Base-by-base conservation (phyloP, 2,888 invertebrate species). In the Melangyna quadrimaculata region DNA sequence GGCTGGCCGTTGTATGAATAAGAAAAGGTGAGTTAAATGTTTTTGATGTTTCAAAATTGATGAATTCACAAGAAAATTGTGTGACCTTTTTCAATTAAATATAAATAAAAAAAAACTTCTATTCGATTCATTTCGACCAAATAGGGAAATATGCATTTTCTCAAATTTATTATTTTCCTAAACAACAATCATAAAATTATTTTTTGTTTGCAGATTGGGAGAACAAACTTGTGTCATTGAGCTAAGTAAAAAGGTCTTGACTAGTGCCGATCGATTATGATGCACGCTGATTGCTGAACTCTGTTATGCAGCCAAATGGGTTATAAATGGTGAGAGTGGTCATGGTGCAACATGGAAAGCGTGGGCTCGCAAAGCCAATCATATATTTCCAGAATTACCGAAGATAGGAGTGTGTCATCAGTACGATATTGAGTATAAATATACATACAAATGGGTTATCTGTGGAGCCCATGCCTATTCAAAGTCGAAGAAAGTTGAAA, bases 291-390 rank as follows among this genome's bases (percentile, higher is more conserved):
- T 98, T 32, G 99, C 99, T 91, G 99, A 99, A 92, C 92, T 99
- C 93, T 99, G 99, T 88, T 99, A 99, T 93, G 98, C 98, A 0
- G 98, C 98, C 19, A 95, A 96, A 0, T 98, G 97, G 97, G 91
- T 98, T 3, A 93, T 98, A 1, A 95, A 97, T 89, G 94, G 94
- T 0, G 94, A 93, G 79, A 96, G 96, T 82, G 97, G 96, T 0
- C 99, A 99, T 90, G 98, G 98, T 0, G 93, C 94, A 0, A 93
- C 94, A 71, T 98, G 98, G 97, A 96, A 95, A 92, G 93, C 94
- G 83, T 98, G 98, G 98, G 96, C 96, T 0, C 92, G 92, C 1
- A 95, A 94, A 90, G 96, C 96, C 0, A 94, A 95, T 89, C 90
- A 91, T 19, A 92, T 91, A 3, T 96, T 95, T 89, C 97, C 97